phyloP scores from a whole-genome alignment of 1,140 invertebrate species.

The Drosophila pandora region DNA sequence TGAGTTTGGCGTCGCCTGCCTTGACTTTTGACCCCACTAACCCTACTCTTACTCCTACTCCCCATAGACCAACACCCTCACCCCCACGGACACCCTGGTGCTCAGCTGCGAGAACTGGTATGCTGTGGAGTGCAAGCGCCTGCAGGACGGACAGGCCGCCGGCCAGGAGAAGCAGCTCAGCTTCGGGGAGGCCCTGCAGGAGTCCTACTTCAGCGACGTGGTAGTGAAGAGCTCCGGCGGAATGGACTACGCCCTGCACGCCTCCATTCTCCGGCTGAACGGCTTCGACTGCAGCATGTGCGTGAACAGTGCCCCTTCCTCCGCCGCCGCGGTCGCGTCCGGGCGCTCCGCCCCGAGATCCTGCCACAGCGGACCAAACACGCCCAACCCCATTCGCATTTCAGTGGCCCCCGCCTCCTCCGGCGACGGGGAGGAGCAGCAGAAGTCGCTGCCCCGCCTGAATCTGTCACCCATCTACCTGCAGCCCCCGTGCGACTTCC shows the following conservation, averaged over 20 bases:
- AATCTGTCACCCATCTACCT: conserved; percentile 77
- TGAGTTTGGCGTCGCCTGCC: conserved; percentile 58
- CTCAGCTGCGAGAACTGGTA: conserved; percentile 88
- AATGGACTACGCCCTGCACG: conserved; percentile 86
- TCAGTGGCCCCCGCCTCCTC: conserved; percentile 49
- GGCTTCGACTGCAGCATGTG: conserved; percentile 85
- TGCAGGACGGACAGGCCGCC: conserved; percentile 83
- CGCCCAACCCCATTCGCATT: conserved; percentile 58
- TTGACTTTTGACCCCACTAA: conserved; percentile 1
- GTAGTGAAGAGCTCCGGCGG: conserved; percentile 83
- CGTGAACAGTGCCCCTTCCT: conserved; percentile 32
- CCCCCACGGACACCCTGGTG: conserved; percentile 85
- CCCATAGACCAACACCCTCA: conserved; percentile 83
- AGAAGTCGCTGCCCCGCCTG: conserved; percentile 59
- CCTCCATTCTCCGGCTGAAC: conserved; percentile 86
- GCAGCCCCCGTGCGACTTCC: conserved; percentile 60
- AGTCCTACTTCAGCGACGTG: conserved; percentile 88
- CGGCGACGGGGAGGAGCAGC: conserved; percentile 14
- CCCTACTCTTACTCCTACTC: background rate
- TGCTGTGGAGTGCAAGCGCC: conserved; percentile 86
- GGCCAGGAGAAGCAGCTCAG: conserved; percentile 84
- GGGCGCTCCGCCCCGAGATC: conserved; percentile 5
- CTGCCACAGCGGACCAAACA: conserved; percentile 31
- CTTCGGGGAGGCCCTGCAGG: conserved; percentile 87
- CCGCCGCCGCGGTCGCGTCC: background rate